A percentile compares a stretch with the other conserved stretches of the same genome.
phyloP scores from a whole-genome alignment of 2,888 invertebrate genomes.

The Sphaerophoria taeniata region DNA sequence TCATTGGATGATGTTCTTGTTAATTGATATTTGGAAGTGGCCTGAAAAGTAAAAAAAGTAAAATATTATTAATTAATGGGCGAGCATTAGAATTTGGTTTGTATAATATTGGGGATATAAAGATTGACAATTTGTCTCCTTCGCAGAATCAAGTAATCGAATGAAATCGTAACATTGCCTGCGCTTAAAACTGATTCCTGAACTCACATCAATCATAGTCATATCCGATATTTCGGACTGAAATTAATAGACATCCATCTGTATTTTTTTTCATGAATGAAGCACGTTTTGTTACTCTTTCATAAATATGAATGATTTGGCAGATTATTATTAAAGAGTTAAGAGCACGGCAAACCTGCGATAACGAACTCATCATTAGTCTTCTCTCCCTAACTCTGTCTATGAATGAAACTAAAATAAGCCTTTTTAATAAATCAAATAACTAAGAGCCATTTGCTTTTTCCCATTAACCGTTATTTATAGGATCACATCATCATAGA shows the following conservation, averaged over 20 bases:
- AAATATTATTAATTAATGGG: background rate
- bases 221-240: too few species aligned
- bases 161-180: too few species aligned
- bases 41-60: slow-evolving; percentile 3
- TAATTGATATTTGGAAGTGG: background rate
- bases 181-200: too few species aligned
- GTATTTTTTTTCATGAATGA: background rate
- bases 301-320: background rate
- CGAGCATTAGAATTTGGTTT: too few species aligned
- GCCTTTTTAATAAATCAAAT: slow-evolving; percentile 27
- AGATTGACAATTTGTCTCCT: too few species aligned
- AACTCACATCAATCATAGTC: too few species aligned
- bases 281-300: background rate
- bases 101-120: too few species aligned
- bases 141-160: too few species aligned
- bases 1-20: slow-evolving; percentile 5
- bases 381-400: background rate
- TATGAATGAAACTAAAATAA: slow-evolving; percentile 15
- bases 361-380: background rate
- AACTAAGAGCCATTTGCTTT: slow-evolving; percentile 8
- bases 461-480: slow-evolving; percentile 30
- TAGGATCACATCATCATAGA: slow-evolving; percentile 11
- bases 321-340: background rate
- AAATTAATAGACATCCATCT: too few species aligned
- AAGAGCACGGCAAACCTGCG: background rate